These are phyloP conservation scores for Diabrotica undecimpunctata DNA, from an alignment of 1,140 invertebrate genomes.

Conservation along the genomic window DNA sequence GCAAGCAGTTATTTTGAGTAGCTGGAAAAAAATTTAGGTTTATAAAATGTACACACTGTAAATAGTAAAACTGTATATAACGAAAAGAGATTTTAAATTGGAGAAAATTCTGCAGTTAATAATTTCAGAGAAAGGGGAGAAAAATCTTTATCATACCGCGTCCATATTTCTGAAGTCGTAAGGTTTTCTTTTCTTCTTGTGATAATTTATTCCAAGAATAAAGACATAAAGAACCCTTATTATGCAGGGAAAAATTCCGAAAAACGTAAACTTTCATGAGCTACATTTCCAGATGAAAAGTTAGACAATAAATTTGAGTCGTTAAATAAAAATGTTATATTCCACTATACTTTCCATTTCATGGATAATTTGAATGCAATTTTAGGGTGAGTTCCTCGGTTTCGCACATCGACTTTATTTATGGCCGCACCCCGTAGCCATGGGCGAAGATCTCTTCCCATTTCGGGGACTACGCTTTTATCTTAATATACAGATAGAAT, in stretches of 20 bases:
- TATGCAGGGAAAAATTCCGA: slow-evolving; percentile 16
- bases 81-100: no score
- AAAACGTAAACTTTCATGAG: slow-evolving; percentile 22
- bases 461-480: not conserved
- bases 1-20: no score
- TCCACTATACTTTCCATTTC: slow-evolving; percentile 36
- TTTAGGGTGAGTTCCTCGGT: slow-evolving; percentile 31
- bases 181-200: not conserved
- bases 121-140: no score
- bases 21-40: no score
- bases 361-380: slow-evolving; percentile 36
- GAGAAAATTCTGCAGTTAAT: no score
- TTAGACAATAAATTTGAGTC: slow-evolving; percentile 29
- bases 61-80: no score
- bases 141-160: no score
- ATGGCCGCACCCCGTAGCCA: slow-evolving; percentile 22
- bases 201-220: not conserved
- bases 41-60: no score
- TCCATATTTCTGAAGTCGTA: not conserved
- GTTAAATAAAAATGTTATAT: slow-evolving; percentile 36
- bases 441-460: not conserved
- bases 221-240: slow-evolving; percentile 15
- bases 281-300: slow-evolving; percentile 27
- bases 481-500: no score
- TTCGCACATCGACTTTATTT: slow-evolving; percentile 35